These are phyloP conservation scores for Reticulitermes lucifugus DNA, from an alignment of 2,888 invertebrate genomes.

Conservation along the genomic window DNA sequence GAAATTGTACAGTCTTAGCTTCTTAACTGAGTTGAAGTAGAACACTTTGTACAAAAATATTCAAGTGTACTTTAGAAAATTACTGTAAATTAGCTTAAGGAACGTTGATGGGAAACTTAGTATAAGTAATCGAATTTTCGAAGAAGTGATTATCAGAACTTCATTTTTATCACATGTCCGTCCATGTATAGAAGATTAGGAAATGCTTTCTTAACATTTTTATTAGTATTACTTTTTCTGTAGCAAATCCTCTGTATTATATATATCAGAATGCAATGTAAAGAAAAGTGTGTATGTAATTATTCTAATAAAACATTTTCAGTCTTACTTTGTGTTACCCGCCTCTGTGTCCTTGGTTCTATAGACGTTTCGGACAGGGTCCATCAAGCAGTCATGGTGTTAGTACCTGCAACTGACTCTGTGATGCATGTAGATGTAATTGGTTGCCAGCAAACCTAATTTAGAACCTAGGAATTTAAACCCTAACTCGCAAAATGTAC, in stretches of 20 bases:
- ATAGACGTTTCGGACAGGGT: too few relatives aligned
- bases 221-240: neutral
- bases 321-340: too few relatives aligned
- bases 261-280: neutral
- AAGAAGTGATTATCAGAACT: neutral
- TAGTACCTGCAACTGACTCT: too few relatives aligned
- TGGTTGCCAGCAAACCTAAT: too few relatives aligned
- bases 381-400: too few relatives aligned
- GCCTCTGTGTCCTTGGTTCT: too few relatives aligned
- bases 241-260: neutral
- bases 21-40: neutral
- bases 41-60: neutral
- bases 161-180: neutral
- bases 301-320: neutral
- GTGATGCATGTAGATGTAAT: too few relatives aligned
- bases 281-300: neutral
- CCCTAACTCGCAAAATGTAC: too few relatives aligned
- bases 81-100: neutral
- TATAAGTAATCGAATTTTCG: neutral
- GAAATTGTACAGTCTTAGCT: neutral
- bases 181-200: slow-evolving; percentile 3
- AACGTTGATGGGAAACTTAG: neutral
- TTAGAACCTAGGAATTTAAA: too few relatives aligned
- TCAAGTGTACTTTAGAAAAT: neutral
- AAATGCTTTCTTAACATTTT: neutral